Base-by-base conservation (phyloP, 2,113 vertebrate species). In the Halcyon senegalensis region DNA sequence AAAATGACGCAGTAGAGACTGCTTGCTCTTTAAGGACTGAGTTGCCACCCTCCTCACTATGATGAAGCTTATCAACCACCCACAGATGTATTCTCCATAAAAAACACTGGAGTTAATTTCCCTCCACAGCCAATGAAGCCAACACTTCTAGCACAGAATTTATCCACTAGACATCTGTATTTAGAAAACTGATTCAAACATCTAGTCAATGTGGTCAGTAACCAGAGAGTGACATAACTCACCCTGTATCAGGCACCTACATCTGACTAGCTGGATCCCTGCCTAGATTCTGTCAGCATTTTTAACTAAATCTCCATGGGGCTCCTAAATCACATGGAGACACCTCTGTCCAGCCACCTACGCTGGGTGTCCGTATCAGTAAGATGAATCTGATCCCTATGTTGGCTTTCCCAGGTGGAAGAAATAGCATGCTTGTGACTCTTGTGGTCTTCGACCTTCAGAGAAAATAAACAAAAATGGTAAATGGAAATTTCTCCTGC, bases 141-240 rank as follows among this genome's bases (percentile, higher is more conserved):
- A 70, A 28, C 37, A 37, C 11, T 41, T 50, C 16, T 4, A 67
- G 51, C 11, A 72, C n/a, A 31, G 31, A 59, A 48, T 58, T 87
- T 63, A 56, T 82, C 46, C 3, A 1, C 31, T 72, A 3, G 21
- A 44, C 10, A 39, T 60, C 18, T 83, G 17, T 21, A 35, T 73
- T 72, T 79, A 80, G 75, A 85, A 91, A 90, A 76, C 5, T 2
- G 13, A 73, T 73, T 51, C 0, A 6, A 93, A 68, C 33, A 31
- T 25, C 39, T 67, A 55, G 50, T 55, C 3, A 56, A 28, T 0
- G 0, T 0, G 0, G 16, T 74, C 3, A 0, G n/a, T 91, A 89
- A 37, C 60, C 75, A 56, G 8, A 63, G 48, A 56, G n/a, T 43
- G 69, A 76, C 33, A 15, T 39, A 82, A 90, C 27, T 94, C 76